Evolutionary conservation across 2,888 invertebrate species (phyloP).

Genomic region (Cheilosia soror): DNA sequence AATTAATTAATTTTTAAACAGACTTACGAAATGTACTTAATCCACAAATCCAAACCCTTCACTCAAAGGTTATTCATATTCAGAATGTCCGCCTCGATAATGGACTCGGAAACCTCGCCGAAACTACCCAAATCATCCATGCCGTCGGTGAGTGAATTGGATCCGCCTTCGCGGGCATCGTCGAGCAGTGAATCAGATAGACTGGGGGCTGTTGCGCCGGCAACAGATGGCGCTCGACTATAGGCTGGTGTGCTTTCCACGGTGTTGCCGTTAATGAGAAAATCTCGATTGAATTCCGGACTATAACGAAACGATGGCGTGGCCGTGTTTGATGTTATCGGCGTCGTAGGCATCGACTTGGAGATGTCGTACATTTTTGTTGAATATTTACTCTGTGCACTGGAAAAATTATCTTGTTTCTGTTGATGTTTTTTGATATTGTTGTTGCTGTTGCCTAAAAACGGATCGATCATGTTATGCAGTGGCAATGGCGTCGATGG

Average conservation of each 20-base stretch:
- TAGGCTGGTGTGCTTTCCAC: slow-evolving; percentile 82
- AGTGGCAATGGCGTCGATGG: slow-evolving; percentile 88
- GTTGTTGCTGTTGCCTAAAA: slow-evolving; percentile 42
- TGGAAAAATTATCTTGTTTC: slow-evolving; percentile 70
- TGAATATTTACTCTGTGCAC: slow-evolving; percentile 70
- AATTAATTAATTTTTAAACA: slow-evolving; percentile 30
- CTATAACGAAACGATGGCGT: slow-evolving; percentile 86
- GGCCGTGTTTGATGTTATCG: slow-evolving; percentile 85
- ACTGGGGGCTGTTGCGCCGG: slow-evolving; percentile 38
- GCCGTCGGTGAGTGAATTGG: slow-evolving; percentile 67
- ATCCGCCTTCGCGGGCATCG: slow-evolving; percentile 57
- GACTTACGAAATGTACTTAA: slow-evolving; percentile 74
- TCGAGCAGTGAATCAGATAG: slow-evolving; percentile 67
- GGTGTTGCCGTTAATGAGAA: slow-evolving; percentile 87
- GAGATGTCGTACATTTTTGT: slow-evolving; percentile 85
- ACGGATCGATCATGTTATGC: slow-evolving; percentile 75
- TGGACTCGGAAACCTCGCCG: slow-evolving; percentile 81
- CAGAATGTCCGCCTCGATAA: slow-evolving; percentile 82
- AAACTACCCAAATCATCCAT: slow-evolving; percentile 72
- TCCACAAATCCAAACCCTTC: slow-evolving; percentile 74
- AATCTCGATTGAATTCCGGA: slow-evolving; percentile 84
- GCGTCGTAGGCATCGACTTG: slow-evolving; percentile 91
- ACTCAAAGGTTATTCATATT: slow-evolving; percentile 77
- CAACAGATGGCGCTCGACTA: slow-evolving; percentile 56
- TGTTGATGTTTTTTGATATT: slow-evolving; percentile 66